These are phyloP conservation scores for Rosalia funebris DNA, from an alignment of 2,888 invertebrate species.

Conservation along the genomic window DNA sequence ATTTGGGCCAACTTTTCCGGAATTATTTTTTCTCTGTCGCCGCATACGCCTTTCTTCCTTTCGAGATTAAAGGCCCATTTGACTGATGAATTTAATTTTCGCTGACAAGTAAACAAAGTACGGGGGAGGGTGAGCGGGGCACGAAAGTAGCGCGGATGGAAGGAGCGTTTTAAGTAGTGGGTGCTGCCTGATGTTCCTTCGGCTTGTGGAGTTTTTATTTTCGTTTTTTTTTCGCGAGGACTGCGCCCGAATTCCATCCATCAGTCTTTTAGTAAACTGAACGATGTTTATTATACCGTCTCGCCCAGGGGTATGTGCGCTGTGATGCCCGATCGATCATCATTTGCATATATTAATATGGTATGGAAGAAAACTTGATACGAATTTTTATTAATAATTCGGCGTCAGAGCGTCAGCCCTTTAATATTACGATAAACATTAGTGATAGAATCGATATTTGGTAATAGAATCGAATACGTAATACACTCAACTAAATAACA, in stretches of 20 bases:
- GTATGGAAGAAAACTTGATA: conserved; percentile 9
- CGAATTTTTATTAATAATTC: conserved; percentile 14
- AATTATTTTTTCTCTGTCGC: conserved; percentile 28
- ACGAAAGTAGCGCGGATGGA: neutral
- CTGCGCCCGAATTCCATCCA: conserved; percentile 16
- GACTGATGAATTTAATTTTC: conserved; percentile 47
- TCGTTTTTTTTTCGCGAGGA: neutral
- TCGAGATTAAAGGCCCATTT: conserved; percentile 44
- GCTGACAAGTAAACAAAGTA: conserved; percentile 41
- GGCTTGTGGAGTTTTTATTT: too few relatives aligned
- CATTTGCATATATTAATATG: conserved; percentile 18
- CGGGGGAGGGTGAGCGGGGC: conserved; percentile 16
- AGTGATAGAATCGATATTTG: too few relatives aligned
- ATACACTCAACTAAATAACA: too few relatives aligned
- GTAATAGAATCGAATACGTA: too few relatives aligned
- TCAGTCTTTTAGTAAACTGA: conserved; percentile 16
- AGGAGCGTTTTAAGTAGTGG: conserved; percentile 25
- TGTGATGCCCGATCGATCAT: conserved; percentile 13
- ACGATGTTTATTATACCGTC: conserved; percentile 16
- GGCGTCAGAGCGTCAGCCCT: too few relatives aligned
- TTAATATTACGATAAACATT: too few relatives aligned
- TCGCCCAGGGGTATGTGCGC: neutral
- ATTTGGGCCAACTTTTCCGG: conserved; percentile 28
- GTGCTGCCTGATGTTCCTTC: too few relatives aligned
- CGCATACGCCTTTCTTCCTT: conserved; percentile 22